phyloP scores from a whole-genome alignment of 2,797 vertebrate genomes.

The Choloepus didactylus region DNA sequence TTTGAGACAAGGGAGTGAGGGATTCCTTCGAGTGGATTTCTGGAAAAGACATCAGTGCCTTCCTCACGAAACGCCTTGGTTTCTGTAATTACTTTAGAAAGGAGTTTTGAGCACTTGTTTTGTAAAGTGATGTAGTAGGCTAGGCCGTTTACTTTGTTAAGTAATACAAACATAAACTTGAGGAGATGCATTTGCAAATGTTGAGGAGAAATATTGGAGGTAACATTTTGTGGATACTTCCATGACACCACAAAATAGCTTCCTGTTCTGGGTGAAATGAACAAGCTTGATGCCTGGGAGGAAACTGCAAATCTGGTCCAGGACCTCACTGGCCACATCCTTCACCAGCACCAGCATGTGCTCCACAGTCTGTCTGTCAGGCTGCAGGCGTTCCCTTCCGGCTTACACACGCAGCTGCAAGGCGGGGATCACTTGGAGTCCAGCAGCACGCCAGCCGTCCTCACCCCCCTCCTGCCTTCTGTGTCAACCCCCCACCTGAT shows the following conservation, averaged over 20 bases:
- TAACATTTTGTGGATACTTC: not conserved
- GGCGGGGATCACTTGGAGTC: no score
- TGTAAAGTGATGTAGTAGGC: not conserved
- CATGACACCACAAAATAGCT: not conserved
- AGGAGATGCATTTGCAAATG: not conserved
- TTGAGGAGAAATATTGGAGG: not conserved
- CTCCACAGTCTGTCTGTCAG: no score
- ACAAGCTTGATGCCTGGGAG: not conserved
- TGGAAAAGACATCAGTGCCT: not conserved
- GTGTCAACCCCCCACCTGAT: no score
- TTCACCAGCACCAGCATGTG: no score
- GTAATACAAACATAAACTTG: not conserved
- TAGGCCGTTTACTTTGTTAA: not conserved
- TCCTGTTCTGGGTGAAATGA: not conserved
- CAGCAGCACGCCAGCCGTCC: no score
- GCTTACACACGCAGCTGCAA: no score
- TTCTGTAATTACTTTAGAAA: not conserved
- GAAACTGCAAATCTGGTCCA: no score
- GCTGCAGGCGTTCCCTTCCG: no score
- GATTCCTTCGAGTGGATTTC: not conserved
- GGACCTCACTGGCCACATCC: no score
- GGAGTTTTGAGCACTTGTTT: not conserved
- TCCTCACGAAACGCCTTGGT: not conserved
- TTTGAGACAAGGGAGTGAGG: not conserved
- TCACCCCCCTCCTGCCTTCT: no score